Base-by-base conservation (phyloP, 2,113 vertebrate genomes). In the Tragulus kanchil region DNA sequence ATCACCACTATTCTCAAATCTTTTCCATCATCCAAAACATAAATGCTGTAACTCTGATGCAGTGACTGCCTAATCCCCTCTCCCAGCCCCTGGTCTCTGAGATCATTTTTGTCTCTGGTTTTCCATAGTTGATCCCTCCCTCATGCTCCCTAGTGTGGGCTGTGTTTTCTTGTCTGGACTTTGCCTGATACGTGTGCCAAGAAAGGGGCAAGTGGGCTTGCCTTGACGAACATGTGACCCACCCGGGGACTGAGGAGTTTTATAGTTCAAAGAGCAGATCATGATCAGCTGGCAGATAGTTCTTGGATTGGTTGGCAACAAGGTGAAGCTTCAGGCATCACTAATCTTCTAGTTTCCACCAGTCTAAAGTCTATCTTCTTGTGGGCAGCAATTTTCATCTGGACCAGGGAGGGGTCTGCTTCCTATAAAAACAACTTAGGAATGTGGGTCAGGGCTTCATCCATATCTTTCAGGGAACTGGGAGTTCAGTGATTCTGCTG, bases 41-140 rank as follows among this genome's bases (percentile, higher is more conserved):
- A n/a, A 54, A 19, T 21, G 10, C 50, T 59, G 3, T 71, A 71
- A 54, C 42, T n/a, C 0, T 79, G 25, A 81, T 85, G 16, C 42
- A 48, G 1, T 45, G n/a, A n/a, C 1, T 15, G 11, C 56, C 12
- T 78, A 14, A 25, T 23, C 56, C 3, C 4, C 2, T 1, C 1
- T 23, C 10, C 19, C 6, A 3, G 9, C 6, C 17, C 16, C n/a
- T 81, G 25, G 28, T 54, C 12, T 52, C 13, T 78, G 12, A 5
- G 0, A 16, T 84, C 23, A 69, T 16, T 52, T 79, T 61, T 59
- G 1, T 25, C 45, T 90, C n/a, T 67, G 11, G 3, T 59, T 95
- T 19, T 56, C 36, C 10, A 15, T 45, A n/a, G 58, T 83, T 54
- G 16, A 56, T 61, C 7, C 15, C n/a, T 67, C 15, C 64, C 64